These are phyloP conservation scores for Trichonephila inaurata DNA, from an alignment of 1,140 invertebrate genomes.

Conservation along the genomic window DNA sequence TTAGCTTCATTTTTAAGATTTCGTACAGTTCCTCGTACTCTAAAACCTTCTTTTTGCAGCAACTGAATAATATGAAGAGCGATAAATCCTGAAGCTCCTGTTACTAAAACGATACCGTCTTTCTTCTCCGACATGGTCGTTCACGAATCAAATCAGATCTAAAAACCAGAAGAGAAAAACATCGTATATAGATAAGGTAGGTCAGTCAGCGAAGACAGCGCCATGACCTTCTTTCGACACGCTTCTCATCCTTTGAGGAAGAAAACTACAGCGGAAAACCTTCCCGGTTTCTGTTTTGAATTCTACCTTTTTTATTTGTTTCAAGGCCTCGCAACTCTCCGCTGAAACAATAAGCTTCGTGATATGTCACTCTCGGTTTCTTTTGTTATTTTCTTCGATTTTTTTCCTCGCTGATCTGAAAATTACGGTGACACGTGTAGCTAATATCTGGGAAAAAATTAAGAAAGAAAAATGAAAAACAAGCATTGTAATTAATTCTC, in stretches of 20 bases:
- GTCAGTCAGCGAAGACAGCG: constrained; percentile 70
- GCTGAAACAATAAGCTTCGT: constrained; percentile 29
- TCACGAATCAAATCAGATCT: constrained; percentile 41
- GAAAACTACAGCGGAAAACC: constrained; percentile 14
- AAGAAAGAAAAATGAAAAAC: background rate
- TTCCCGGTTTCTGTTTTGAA: constrained; percentile 2
- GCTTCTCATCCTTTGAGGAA: constrained; percentile 25
- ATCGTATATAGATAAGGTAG: constrained; percentile 39
- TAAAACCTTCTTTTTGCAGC: constrained; percentile 81
- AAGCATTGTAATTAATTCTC: background rate
- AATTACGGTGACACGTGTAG: background rate
- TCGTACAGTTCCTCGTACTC: constrained; percentile 83
- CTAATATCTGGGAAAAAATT: background rate
- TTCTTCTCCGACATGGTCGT: constrained; percentile 72
- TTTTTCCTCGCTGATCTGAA: background rate
- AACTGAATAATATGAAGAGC: constrained; percentile 83
- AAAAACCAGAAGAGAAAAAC: constrained; percentile 9
- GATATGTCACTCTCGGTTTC: background rate
- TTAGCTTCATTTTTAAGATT: constrained; percentile 82
- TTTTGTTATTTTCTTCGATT: background rate
- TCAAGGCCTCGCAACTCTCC: background rate
- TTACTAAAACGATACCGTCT: constrained; percentile 82
- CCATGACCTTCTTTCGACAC: constrained; percentile 71
- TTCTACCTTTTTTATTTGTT: background rate
- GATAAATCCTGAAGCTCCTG: constrained; percentile 84